Conservation (phyloP, 1,140 invertebrate species). For the Hypsibius dujardini region DNA sequence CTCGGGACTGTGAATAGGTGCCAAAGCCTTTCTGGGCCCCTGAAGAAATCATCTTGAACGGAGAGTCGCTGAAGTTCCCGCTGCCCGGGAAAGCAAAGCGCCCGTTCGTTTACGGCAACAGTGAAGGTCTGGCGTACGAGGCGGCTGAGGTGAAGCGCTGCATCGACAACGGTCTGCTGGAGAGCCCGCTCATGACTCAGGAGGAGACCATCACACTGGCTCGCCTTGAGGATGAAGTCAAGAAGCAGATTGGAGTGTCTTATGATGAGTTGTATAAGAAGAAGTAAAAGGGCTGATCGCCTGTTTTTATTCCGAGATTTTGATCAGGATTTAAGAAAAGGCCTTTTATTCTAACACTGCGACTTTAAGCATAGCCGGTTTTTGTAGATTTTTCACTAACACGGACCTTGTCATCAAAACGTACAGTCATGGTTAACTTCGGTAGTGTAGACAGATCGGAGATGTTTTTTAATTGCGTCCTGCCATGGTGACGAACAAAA, state of each 20-base stretch:
- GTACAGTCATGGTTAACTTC: too few species aligned
- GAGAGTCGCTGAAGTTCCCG: background rate
- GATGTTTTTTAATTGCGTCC: too few species aligned
- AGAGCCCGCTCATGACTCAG: constrained; percentile 43
- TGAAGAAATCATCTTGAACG: background rate
- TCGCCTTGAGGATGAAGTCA: constrained; percentile 45
- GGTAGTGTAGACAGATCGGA: too few species aligned
- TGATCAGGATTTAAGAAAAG: too few species aligned
- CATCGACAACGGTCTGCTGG: constrained; percentile 41
- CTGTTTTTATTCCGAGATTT: too few species aligned
- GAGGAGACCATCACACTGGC: constrained; percentile 44
- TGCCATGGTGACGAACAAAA: too few species aligned
- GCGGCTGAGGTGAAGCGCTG: constrained; percentile 50
- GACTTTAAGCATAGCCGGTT: too few species aligned
- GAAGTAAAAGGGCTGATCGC: background rate
- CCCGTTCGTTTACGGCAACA: constrained; percentile 48
- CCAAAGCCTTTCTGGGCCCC: background rate
- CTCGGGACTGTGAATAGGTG: too few species aligned
- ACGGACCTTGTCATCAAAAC: too few species aligned
- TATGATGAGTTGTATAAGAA: background rate
- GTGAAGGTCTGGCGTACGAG: constrained; percentile 51
- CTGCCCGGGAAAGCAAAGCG: constrained; percentile 18
- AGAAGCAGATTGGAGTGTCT: constrained; percentile 45
- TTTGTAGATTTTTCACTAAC: too few species aligned
- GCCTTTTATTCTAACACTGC: too few species aligned